phyloP scores from a whole-genome alignment of 2,797 vertebrate genomes.

The Siniperca scherzeri region DNA sequence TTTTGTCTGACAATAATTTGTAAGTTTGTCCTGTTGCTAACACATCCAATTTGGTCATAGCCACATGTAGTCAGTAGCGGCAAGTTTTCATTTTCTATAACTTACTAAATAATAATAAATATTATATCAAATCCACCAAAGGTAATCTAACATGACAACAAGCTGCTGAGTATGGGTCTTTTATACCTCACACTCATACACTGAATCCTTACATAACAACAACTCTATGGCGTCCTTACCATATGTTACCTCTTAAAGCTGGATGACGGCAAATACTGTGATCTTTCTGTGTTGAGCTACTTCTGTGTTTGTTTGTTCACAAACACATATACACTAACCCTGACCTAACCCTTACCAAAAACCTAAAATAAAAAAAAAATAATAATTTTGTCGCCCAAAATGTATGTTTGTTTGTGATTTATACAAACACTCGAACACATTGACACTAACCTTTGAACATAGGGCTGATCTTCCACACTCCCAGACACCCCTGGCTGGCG shows the following conservation, averaged over 20 bases:
- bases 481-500: slow-evolving; percentile 95
- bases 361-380: background rate
- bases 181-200: background rate
- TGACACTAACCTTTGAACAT: slow-evolving; percentile 95
- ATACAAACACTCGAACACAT: background rate
- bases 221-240: background rate
- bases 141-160: background rate
- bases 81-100: background rate
- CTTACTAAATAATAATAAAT: background rate
- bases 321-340: background rate
- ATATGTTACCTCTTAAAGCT: background rate
- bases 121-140: background rate
- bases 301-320: background rate
- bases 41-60: background rate
- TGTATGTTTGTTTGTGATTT: background rate
- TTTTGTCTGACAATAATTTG: background rate
- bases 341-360: background rate
- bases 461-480: slow-evolving; percentile 98
- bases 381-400: no score
- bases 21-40: background rate
- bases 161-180: background rate
- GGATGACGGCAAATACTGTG: background rate
- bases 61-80: background rate
- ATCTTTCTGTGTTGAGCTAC: background rate
- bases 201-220: background rate